Evolutionary conservation across 2,888 invertebrate genomes (phyloP), one percentile per base, ranked within the genome.

Genomic region (Aelia acuminata): DNA sequence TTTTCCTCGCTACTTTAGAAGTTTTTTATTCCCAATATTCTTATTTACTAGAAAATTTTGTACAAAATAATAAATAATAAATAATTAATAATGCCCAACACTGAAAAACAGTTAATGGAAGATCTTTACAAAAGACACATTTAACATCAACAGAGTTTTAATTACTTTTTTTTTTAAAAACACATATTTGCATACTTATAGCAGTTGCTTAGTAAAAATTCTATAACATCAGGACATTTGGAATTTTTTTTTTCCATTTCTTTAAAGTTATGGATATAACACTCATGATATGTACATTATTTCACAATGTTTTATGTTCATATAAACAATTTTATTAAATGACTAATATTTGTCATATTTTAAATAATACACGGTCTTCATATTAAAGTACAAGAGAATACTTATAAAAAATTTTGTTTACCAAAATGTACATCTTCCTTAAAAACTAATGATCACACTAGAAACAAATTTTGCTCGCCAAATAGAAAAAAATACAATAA

Each of bases 201-300:
- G 13, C n/a, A 13, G 80, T 80, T 80, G 39, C 20, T 75, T 75
- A 80, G 53, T 39, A 39, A 85, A 43, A 87, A 87, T 48, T 70
- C 63, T 70, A 48, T 7, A 63, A 87, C 87, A 87, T 87, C 26
- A 87, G 48, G 47, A 48, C 87, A 48, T 47, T 22, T n/a, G 35
- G 48, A 22, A 48, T 48, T 84, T 49, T 49, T 50, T 22, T 49
- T 84, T 31, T 15, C 31, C 49, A n/a, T 84, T 88, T 88, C 53
- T 53, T 84, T 43, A 57, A 47, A 84, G 48, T 39, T 47, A 49
- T 43, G 85, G 31, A 80, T 80, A n/a, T 70, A 85, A 88, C 84
- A 85, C 75, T 49, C 39, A 63, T 89, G 89, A 89, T 89, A 89
- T 89, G 89, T 89, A 89, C 89, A 89, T 63, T 89, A 87, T 84